These are phyloP conservation scores for Argyresthia goedartella DNA, from an alignment of 2,888 invertebrate genomes.

Conservation along the genomic window DNA sequence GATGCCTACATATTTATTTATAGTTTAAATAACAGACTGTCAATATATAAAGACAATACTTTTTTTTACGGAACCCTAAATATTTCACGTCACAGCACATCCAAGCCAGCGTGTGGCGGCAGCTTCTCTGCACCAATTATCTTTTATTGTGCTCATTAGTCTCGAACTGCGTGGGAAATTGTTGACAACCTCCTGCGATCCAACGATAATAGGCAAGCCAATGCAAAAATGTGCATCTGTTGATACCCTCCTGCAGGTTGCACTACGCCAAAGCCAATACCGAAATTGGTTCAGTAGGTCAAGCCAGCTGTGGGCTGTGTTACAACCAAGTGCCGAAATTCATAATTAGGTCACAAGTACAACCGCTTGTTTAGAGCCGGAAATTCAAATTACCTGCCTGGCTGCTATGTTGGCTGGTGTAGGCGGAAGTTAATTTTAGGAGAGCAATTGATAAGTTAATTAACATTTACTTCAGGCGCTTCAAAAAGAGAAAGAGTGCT, in stretches of 20 bases:
- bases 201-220: neutral
- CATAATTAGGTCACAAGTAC: slow-evolving; percentile 1
- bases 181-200: slow-evolving; percentile 12
- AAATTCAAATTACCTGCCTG: neutral
- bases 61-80: too few species aligned
- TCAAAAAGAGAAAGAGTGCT: too few species aligned
- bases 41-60: too few species aligned
- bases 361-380: neutral
- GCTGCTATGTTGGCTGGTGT: neutral
- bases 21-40: too few species aligned
- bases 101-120: slow-evolving; percentile 6
- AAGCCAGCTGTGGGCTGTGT: neutral
- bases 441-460: too few species aligned
- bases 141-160: slow-evolving; percentile 23
- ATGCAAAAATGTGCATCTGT: neutral
- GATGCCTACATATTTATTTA: too few species aligned
- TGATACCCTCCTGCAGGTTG: neutral
- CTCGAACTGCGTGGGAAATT: slow-evolving; percentile 20
- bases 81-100: neutral
- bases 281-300: slow-evolving; percentile 7
- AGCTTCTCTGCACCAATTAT: slow-evolving; percentile 20
- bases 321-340: slow-evolving; percentile 2
- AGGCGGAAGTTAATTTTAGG: too few species aligned
- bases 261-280: neutral
- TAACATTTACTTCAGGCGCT: too few species aligned